These are phyloP conservation scores for Myotis findleyi DNA, from an alignment of 2,797 vertebrate species.

Conservation along the genomic window DNA sequence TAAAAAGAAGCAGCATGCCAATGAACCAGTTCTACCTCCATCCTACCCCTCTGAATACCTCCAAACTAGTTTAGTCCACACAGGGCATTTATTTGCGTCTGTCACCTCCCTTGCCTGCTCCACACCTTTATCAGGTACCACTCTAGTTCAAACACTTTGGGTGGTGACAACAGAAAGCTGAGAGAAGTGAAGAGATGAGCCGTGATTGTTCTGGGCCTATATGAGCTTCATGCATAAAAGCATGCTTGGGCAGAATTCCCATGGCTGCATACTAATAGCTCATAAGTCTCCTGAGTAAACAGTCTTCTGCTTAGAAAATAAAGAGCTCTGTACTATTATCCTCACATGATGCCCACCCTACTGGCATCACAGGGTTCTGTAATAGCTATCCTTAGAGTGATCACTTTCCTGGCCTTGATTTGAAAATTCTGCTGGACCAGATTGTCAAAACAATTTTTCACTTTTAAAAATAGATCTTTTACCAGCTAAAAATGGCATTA, in stretches of 20 bases:
- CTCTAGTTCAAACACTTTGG: background rate
- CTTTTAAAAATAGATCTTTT: conserved; percentile 17
- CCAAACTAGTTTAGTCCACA: background rate
- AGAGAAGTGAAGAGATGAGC: background rate
- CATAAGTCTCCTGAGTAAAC: background rate
- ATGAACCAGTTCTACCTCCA: background rate
- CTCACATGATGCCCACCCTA: background rate
- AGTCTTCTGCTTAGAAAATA: background rate
- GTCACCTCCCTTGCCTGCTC: background rate
- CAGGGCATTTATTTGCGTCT: background rate
- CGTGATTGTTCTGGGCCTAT: background rate
- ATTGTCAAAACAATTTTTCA: background rate
- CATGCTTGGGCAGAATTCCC: background rate
- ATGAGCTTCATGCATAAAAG: background rate
- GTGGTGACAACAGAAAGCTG: background rate
- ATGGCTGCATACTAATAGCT: background rate
- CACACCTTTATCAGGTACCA: background rate
- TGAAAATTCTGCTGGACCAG: background rate
- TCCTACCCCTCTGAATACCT: background rate
- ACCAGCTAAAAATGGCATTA: conserved; percentile 2
- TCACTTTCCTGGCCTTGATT: background rate
- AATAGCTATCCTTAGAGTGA: background rate
- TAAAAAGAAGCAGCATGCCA: background rate
- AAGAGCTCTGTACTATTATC: background rate
- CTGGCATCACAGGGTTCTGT: background rate